Conservation (phyloP, 2,888 invertebrate species). For the Craniophora ligustri region DNA sequence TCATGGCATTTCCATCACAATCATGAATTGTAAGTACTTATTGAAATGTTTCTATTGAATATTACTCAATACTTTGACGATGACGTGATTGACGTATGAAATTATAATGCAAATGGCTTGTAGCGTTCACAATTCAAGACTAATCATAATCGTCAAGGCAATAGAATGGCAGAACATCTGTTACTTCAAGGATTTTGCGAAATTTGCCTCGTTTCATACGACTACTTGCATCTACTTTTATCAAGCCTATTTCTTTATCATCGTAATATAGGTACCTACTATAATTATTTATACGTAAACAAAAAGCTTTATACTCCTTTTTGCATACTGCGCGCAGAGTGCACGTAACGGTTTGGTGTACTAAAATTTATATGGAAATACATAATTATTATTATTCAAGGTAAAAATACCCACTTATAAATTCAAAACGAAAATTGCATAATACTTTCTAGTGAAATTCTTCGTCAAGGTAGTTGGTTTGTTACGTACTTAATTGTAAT, state of each 20-base stretch:
- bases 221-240: constrained; percentile 34
- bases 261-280: constrained; percentile 7
- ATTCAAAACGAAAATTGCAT: too few relatives aligned
- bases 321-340: too few relatives aligned
- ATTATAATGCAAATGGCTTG: constrained; percentile 40
- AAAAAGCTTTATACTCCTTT: too few relatives aligned
- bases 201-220: constrained; percentile 48
- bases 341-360: too few relatives aligned
- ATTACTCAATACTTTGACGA: constrained; percentile 44
- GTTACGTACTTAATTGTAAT: too few relatives aligned
- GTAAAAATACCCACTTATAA: too few relatives aligned
- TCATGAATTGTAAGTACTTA: constrained; percentile 15
- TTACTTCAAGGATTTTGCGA: constrained; percentile 63
- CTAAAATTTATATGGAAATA: too few relatives aligned
- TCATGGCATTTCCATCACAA: constrained; percentile 28
- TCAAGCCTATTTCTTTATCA: constrained; percentile 27
- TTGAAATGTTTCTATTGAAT: constrained; percentile 34
- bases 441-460: too few relatives aligned
- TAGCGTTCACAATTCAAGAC: constrained; percentile 63
- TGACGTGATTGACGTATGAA: constrained; percentile 60
- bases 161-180: constrained; percentile 69
- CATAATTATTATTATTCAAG: too few relatives aligned
- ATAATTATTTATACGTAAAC: constrained; percentile 29
- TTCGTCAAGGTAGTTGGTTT: too few relatives aligned
- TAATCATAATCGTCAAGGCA: constrained; percentile 79